Conservation (phyloP, 2,888 invertebrate species). For the Spisula solida region DNA sequence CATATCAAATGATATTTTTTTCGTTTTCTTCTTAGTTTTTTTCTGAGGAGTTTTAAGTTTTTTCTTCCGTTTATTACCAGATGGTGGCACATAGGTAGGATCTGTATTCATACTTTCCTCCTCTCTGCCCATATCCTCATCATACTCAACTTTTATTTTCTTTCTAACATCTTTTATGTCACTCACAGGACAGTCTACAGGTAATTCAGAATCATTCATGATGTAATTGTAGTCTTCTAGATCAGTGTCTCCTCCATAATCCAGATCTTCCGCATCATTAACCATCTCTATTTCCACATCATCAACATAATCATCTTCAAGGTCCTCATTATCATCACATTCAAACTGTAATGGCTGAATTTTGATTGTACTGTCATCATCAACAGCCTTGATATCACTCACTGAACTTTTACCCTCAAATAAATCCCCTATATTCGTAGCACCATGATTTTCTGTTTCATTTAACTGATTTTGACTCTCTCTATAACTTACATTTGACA, state of each 20-base stretch:
- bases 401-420: not conserved
- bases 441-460: not conserved
- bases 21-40: conserved; percentile 16
- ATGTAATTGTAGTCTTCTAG: conserved; percentile 52
- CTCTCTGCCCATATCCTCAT: not conserved
- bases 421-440: not conserved
- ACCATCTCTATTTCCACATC: conserved; percentile 40
- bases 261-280: conserved; percentile 47
- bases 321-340: conserved; percentile 9
- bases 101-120: conserved; percentile 19
- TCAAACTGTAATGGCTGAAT: not conserved
- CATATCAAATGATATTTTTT: not conserved
- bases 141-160: not conserved
- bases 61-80: conserved; percentile 9
- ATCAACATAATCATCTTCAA: conserved; percentile 26
- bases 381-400: not conserved
- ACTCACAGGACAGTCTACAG: not conserved
- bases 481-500: not conserved
- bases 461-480: not conserved
- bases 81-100: conserved; percentile 36
- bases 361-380: not conserved
- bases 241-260: conserved; percentile 61
- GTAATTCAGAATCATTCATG: not conserved
- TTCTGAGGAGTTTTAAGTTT: conserved; percentile 29
- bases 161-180: not conserved